A percentile compares a stretch with the other conserved stretches of the same genome.
These are phyloP conservation scores for Manis pentadactyla DNA, from an alignment of 2,797 vertebrate genomes.

Conservation along the genomic window DNA sequence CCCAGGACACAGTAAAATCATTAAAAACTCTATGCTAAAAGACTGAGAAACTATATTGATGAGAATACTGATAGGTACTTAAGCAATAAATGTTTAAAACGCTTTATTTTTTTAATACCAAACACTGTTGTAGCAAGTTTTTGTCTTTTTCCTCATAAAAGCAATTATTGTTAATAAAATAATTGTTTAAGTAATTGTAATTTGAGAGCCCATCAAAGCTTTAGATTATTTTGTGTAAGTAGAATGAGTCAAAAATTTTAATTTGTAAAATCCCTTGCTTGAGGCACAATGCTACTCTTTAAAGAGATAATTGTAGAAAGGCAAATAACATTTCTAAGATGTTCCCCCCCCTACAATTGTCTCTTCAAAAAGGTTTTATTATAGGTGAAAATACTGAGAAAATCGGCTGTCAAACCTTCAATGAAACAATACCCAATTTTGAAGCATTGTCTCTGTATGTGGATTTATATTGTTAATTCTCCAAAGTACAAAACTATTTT, in stretches of 20 bases:
- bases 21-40: neutral
- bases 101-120: conserved; percentile 6
- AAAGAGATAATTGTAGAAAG: conserved; percentile 61
- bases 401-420: conserved; percentile 26
- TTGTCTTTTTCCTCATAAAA: neutral
- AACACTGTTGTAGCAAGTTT: neutral
- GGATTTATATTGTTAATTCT: conserved; percentile 56
- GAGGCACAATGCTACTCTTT: conserved; percentile 11
- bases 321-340: conserved; percentile 57
- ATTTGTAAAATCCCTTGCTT: conserved; percentile 49
- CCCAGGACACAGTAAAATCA: neutral
- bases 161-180: conserved; percentile 51
- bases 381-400: conserved; percentile 59
- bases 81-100: neutral
- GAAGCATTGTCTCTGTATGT: conserved; percentile 35
- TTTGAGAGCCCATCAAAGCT: conserved; percentile 58
- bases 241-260: conserved; percentile 55
- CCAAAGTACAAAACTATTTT: conserved; percentile 65
- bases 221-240: neutral
- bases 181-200: conserved; percentile 66
- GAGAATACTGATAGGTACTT: neutral
- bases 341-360: neutral
- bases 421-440: conserved; percentile 67
- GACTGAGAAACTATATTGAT: neutral
- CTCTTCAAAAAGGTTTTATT: conserved; percentile 63